A percentile compares a stretch with the other conserved stretches of the same genome.
phyloP scores from a whole-genome alignment of 2,113 vertebrate genomes.

The Passer montanus region DNA sequence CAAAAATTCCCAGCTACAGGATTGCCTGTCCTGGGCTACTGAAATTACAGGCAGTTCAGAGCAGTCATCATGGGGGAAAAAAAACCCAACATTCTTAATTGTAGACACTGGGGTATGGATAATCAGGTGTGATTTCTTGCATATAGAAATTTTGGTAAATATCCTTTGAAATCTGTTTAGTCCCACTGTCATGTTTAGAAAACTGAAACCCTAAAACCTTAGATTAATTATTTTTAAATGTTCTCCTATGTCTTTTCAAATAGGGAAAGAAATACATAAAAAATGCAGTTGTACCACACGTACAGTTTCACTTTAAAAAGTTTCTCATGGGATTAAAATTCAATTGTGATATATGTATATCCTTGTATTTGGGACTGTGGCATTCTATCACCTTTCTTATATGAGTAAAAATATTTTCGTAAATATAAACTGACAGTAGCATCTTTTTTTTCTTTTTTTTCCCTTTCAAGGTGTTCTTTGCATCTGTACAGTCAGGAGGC shows the following conservation, averaged over 20 bases:
- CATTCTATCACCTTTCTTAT: neutral
- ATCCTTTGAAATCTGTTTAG: neutral
- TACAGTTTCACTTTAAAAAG: neutral
- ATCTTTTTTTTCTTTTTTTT: neutral
- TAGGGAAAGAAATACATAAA: neutral
- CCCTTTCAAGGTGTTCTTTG: conserved; percentile 87
- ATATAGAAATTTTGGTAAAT: neutral
- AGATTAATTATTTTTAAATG: neutral
- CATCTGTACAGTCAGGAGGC: conserved; percentile 86
- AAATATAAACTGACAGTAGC: conserved; percentile 26
- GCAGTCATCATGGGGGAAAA: neutral
- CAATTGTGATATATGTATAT: neutral
- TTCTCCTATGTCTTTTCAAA: neutral
- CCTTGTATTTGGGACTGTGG: neutral
- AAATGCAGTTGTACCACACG: neutral
- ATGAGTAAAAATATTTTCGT: conserved; percentile 14
- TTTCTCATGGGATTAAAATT: conserved; percentile 8
- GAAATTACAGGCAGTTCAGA: neutral
- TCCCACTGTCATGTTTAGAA: neutral
- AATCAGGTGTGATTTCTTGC: neutral
- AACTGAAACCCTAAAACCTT: neutral
- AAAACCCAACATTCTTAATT: rapidly evolving
- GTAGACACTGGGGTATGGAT: neutral
- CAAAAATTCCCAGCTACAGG: neutral
- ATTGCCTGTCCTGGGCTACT: neutral